Evolutionary conservation across 1,140 invertebrate species (phyloP).

Genomic region (Ceratoteleas bidentatus): DNA sequence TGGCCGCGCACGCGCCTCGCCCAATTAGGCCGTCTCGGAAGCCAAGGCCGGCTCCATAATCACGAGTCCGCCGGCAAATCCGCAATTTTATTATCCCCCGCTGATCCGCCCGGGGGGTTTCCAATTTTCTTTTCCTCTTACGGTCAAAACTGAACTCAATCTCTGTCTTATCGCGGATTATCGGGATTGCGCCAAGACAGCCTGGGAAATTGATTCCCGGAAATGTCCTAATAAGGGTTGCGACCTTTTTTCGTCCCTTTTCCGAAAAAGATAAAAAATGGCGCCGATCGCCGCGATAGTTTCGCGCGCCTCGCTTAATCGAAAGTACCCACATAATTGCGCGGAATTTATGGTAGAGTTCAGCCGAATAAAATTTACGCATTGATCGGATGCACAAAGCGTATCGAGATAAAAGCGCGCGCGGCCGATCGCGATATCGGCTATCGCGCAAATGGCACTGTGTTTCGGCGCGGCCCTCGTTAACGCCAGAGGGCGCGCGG

Average conservation of each 20-base stretch:
- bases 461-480: slow-evolving; percentile 45
- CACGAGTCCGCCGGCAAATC: slow-evolving; percentile 68
- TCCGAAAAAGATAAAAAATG: too few species aligned
- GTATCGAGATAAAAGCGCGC: slow-evolving; percentile 59
- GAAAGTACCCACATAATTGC: slow-evolving; percentile 60
- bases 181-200: slow-evolving; percentile 75
- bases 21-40: slow-evolving; percentile 42
- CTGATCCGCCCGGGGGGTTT: slow-evolving; percentile 72
- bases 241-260: slow-evolving; percentile 1
- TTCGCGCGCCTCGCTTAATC: slow-evolving; percentile 29
- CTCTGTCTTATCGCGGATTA: slow-evolving; percentile 80
- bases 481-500: slow-evolving; percentile 38
- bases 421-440: slow-evolving; percentile 48
- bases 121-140: slow-evolving; percentile 76
- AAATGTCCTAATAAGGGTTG: slow-evolving; percentile 39
- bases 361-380: slow-evolving; percentile 57
- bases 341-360: slow-evolving; percentile 59
- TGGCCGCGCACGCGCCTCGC: slow-evolving; percentile 6
- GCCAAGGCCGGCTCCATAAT: slow-evolving; percentile 70
- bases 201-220: slow-evolving; percentile 66
- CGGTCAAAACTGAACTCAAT: slow-evolving; percentile 77
- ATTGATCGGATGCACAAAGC: slow-evolving; percentile 58
- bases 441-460: slow-evolving; percentile 55
- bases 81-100: slow-evolving; percentile 79
- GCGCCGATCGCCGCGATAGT: too few species aligned